Evolutionary conservation across 2,888 invertebrate species (phyloP).

Genomic region (Drosophila melanosoma): DNA sequence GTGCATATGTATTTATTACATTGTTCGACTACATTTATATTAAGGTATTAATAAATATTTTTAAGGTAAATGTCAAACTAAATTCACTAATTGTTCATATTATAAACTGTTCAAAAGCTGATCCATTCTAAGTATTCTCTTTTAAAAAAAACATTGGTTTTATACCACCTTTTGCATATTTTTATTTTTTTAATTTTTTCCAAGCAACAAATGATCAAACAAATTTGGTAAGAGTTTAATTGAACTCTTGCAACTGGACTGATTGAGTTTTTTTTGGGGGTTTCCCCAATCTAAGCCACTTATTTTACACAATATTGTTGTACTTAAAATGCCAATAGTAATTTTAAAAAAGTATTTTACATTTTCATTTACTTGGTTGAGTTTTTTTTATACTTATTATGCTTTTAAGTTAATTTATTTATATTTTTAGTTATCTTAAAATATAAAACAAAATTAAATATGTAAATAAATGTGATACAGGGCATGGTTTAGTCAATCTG

Average conservation of each 20-base stretch:
- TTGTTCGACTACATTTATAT: not conserved
- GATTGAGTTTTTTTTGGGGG: not conserved
- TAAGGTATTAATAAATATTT: not conserved
- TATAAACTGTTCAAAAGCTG: not conserved
- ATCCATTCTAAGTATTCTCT: not conserved
- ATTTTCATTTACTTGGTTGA: not conserved
- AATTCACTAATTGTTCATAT: not conserved
- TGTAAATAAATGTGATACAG: not conserved
- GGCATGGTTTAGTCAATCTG: constrained; percentile 15
- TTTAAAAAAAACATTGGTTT: too few relatives aligned
- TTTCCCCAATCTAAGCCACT: too few relatives aligned
- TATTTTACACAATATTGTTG: too few relatives aligned
- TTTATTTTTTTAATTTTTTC: too few relatives aligned
- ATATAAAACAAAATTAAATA: not conserved
- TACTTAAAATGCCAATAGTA: not conserved
- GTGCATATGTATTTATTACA: too few relatives aligned
- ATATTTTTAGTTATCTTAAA: not conserved
- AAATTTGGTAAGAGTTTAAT: not conserved
- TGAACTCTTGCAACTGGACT: not conserved
- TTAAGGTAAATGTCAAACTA: not conserved
- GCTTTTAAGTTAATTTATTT: not conserved
- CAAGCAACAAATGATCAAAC: not conserved
- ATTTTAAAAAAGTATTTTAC: not conserved
- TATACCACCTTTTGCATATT: not conserved
- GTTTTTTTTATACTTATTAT: not conserved